Evolutionary conservation across 2,888 invertebrate genomes (phyloP), one percentile per base, ranked within the genome.

Genomic region (Caenorhabditis becei): DNA sequence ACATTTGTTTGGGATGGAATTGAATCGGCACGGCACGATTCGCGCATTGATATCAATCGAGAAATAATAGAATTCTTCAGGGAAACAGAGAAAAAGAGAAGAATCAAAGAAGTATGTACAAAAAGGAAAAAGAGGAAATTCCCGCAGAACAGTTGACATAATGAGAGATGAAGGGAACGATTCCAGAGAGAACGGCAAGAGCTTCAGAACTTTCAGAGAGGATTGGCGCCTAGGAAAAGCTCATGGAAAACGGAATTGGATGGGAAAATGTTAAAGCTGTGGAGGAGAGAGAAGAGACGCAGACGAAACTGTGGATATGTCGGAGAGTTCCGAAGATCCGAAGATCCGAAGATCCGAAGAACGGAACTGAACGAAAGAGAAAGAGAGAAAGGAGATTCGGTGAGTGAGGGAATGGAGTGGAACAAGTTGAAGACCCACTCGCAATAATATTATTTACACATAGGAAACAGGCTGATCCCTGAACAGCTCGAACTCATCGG

Each of bases 391-490:
- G 10, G 23, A 53, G 32, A 47, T 37, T 24, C 32, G 23, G 26
- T 28, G 49, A 72, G 20, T 41, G 56, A 62, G 24, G 24, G 26
- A 41, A 41, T 11, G 16, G 54, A 53, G 53, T 18, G 47, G 28
- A 24, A 23, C 5, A 44, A 37, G 61, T 53, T 26, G 14, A 54
- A 26, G 26, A 44, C n/a, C n/a, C n/a, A n/a, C n/a, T n/a, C n/a
- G n/a, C n/a, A 44, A 59, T 14, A 2, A 7, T 63, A 56, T 18
- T 51, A 74, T 37, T 74, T 75, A 75, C 59, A 75, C 80, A 75
- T 80, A 80, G 24, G 80, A 80, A 54, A 80, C 80, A 24, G 80
- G 80, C 41, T 80, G 80, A 66, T 80, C 80, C 47, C 70, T 53
- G 41, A 80, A 80, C 26, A 80, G 59, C 49, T 80, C 80, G n/a